Evolutionary conservation across 2,797 vertebrate species (phyloP).

Genomic region (Gouania willdenowi): DNA sequence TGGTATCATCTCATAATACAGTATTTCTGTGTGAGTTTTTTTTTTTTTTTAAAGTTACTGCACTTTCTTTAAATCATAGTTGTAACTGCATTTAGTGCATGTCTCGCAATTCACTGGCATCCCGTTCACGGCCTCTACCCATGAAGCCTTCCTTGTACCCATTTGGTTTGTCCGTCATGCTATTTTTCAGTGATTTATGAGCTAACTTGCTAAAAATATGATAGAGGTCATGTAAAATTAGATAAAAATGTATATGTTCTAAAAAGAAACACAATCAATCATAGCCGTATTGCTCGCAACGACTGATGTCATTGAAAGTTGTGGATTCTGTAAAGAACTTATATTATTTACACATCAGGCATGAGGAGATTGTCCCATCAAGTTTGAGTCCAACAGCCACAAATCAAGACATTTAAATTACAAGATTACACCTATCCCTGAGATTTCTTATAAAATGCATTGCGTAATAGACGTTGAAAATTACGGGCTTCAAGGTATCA

Average conservation of each 20-base stretch:
- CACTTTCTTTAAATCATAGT: slow-evolving; percentile 67
- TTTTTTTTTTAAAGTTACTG: slow-evolving; percentile 64
- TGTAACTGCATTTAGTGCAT: slow-evolving; percentile 51
- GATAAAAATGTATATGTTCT: too few species aligned
- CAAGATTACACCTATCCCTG: slow-evolving; percentile 36
- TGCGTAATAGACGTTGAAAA: slow-evolving; percentile 50
- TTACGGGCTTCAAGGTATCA: slow-evolving; percentile 44
- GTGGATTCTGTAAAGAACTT: slow-evolving; percentile 5
- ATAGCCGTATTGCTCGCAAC: too few species aligned
- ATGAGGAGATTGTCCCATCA: slow-evolving; percentile 37
- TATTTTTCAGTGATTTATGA: too few species aligned
- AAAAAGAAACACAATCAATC: too few species aligned
- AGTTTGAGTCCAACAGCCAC: slow-evolving; percentile 8
- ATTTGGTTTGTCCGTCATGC: slow-evolving; percentile 26
- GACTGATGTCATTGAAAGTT: neutral
- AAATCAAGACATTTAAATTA: slow-evolving; percentile 33
- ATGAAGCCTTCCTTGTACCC: slow-evolving; percentile 17
- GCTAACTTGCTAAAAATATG: too few species aligned
- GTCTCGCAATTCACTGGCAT: slow-evolving; percentile 38
- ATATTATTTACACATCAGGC: too few species aligned
- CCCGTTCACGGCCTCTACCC: slow-evolving; percentile 7
- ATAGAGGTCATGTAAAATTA: too few species aligned
- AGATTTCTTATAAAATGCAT: slow-evolving; percentile 55
- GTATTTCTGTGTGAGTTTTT: too few species aligned
- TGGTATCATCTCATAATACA: slow-evolving; percentile 52